These are phyloP conservation scores for Prionace glauca DNA, from an alignment of 2,797 vertebrate species.

Conservation along the genomic window DNA sequence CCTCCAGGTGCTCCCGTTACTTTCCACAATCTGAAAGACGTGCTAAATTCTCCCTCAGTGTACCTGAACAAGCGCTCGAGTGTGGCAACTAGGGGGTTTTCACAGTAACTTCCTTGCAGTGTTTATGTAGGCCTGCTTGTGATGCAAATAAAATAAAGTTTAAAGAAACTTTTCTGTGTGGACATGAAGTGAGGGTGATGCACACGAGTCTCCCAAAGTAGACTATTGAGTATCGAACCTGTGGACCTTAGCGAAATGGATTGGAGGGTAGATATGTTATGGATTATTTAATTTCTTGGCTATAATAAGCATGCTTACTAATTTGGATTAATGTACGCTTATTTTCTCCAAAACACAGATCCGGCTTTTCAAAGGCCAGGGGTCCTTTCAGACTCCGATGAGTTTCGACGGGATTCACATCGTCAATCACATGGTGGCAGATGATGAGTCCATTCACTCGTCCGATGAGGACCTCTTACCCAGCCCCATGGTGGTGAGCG, in stretches of 20 bases:
- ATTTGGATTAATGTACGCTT: background rate
- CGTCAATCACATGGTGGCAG: constrained; percentile 67
- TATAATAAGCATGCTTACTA: too few species aligned
- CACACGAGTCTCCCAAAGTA: background rate
- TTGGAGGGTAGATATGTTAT: background rate
- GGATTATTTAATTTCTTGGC: background rate
- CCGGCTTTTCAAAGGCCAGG: constrained; percentile 74
- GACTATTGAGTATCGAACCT: background rate
- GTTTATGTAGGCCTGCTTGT: too few species aligned
- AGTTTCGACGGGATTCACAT: constrained; percentile 73
- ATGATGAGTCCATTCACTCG: constrained; percentile 82
- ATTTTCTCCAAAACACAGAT: constrained; percentile 61
- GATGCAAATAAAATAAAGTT: too few species aligned
- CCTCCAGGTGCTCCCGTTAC: too few species aligned
- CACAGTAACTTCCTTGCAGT: too few species aligned
- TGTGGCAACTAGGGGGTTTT: too few species aligned
- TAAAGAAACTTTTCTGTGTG: too few species aligned
- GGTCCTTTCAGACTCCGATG: constrained; percentile 61
- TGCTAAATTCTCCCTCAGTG: too few species aligned
- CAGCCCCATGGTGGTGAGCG: constrained; percentile 60
- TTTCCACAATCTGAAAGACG: too few species aligned
- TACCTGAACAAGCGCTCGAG: too few species aligned
- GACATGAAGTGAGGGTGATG: background rate
- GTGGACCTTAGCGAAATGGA: background rate
- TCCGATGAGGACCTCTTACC: constrained; percentile 85